Conservation (phyloP, 2,797 vertebrate genomes). For the Hyperoplus lanceolatus region DNA sequence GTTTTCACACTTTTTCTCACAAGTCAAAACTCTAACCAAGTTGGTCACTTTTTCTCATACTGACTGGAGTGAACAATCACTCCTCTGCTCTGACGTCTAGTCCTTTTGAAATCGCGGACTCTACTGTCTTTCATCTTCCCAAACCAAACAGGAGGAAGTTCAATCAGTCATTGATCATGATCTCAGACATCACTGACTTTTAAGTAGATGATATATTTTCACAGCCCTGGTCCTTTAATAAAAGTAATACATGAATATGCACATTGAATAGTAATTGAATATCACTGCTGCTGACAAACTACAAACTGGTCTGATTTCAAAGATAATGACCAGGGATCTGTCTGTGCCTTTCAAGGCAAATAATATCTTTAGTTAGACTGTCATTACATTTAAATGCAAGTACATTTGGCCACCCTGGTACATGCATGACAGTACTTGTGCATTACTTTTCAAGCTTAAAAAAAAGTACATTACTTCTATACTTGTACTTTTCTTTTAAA, state of each 20-base stretch:
- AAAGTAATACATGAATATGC: neutral
- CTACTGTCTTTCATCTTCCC: no score
- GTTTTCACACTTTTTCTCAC: neutral
- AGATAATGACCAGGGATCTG: neutral
- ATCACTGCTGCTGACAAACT: no score
- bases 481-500: neutral
- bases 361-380: neutral
- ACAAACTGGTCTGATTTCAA: neutral
- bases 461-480: neutral
- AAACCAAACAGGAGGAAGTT: neutral
- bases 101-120: neutral
- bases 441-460: neutral
- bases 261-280: neutral
- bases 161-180: neutral
- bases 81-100: slow-evolving; percentile 3
- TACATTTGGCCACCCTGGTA: no score
- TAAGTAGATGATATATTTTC: neutral
- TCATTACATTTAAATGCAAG: no score
- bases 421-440: neutral
- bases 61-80: neutral
- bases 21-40: no score
- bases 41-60: neutral
- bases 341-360: neutral
- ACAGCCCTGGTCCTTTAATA: neutral
- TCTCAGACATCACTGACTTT: neutral